These are phyloP conservation scores for Todiramphus chloris DNA, from an alignment of 2,113 vertebrate genomes.

Conservation along the genomic window DNA sequence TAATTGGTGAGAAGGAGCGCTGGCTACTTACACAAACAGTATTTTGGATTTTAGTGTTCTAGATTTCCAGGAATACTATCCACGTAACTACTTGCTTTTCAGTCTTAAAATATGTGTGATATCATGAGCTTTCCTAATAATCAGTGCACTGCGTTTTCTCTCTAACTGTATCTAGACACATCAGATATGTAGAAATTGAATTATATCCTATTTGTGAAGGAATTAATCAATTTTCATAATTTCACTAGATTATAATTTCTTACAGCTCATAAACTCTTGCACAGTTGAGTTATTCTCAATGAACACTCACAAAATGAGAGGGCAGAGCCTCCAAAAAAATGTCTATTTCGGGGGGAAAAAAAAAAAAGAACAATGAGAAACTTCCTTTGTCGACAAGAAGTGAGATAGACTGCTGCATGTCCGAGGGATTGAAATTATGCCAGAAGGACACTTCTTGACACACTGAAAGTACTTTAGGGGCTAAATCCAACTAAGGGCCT, in stretches of 20 bases:
- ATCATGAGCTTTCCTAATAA: background rate
- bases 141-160: background rate
- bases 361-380: too few relatives aligned
- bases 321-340: background rate
- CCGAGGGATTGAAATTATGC: background rate
- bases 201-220: background rate
- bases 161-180: background rate
- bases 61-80: background rate
- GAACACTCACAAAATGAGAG: background rate
- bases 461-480: background rate
- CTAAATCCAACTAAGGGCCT: background rate
- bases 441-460: background rate
- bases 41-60: background rate
- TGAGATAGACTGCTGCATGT: background rate
- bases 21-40: background rate
- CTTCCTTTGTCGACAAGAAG: background rate
- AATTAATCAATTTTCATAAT: background rate
- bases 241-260: background rate
- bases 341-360: background rate
- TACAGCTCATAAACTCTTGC: background rate
- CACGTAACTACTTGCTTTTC: background rate
- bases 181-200: background rate
- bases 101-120: background rate
- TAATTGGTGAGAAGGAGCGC: background rate
- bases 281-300: background rate